Conservation (phyloP, 2,888 invertebrate genomes). For the Phalera bucephala region DNA sequence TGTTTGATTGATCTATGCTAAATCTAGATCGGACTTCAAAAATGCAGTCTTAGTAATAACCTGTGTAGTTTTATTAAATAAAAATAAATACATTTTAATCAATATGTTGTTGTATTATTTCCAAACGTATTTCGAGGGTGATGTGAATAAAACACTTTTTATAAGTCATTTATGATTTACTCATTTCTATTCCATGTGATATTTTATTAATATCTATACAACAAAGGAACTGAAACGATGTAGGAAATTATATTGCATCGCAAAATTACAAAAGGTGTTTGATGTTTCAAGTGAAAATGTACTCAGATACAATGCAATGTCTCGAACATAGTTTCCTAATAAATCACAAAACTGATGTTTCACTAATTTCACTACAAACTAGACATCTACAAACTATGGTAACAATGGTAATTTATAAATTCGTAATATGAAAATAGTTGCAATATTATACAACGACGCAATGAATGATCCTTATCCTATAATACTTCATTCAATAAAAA, state of each 20-base stretch:
- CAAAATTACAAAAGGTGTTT: conserved; percentile 10
- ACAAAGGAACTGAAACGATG: conserved; percentile 29
- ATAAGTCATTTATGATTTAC: conserved; percentile 40
- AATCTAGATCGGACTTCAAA: conserved; percentile 62
- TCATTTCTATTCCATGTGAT: conserved; percentile 41
- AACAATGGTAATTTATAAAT: conserved; percentile 75
- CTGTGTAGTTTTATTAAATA: conserved; percentile 78
- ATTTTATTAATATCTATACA: conserved; percentile 31
- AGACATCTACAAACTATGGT: conserved; percentile 67
- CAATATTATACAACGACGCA: conserved; percentile 56
- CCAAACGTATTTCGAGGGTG: neutral
- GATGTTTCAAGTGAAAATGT: conserved; percentile 24
- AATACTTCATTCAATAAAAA: conserved; percentile 60
- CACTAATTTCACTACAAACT: conserved; percentile 48
- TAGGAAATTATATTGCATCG: conserved; percentile 36
- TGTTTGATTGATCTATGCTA: conserved; percentile 69
- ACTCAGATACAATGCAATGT: conserved; percentile 41
- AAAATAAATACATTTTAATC: conserved; percentile 67
- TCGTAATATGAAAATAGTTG: conserved; percentile 71
- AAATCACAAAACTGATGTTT: conserved; percentile 53
- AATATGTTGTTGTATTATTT: conserved; percentile 42
- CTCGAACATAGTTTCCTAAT: conserved; percentile 30
- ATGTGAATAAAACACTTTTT: neutral
- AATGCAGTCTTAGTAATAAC: conserved; percentile 66
- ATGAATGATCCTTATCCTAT: conserved; percentile 60